phyloP scores from a whole-genome alignment of 1,140 invertebrate species.

The Diorhabda elongata region DNA sequence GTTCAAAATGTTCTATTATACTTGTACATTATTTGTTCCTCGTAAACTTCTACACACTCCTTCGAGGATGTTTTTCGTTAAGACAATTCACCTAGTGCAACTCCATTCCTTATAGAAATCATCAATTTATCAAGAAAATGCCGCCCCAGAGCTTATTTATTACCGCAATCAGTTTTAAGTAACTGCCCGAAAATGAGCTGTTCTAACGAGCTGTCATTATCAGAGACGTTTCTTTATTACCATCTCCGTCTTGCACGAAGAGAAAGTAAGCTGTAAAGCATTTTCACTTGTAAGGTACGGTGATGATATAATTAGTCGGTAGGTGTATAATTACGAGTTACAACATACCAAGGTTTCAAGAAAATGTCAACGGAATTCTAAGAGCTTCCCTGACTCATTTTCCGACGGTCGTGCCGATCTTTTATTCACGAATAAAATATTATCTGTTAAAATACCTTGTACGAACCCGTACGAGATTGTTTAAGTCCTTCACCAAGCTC shows the following conservation, averaged over 20 bases:
- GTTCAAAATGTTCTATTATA: no score
- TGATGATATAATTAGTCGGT: not conserved
- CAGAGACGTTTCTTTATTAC: constrained; percentile 9
- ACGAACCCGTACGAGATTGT: no score
- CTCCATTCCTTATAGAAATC: constrained; percentile 15
- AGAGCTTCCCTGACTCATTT: not conserved
- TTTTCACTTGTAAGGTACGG: not conserved
- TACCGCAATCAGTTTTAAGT: constrained; percentile 13
- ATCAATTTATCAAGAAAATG: constrained; percentile 11
- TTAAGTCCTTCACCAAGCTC: no score
- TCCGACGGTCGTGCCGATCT: not conserved
- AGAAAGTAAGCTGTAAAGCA: not conserved
- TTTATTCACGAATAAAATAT: no score
- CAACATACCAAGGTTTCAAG: not conserved
- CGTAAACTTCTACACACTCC: not conserved
- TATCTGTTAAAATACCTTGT: no score
- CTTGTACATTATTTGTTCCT: no score
- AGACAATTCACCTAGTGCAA: not conserved
- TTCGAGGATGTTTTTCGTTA: not conserved
- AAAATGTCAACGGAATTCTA: not conserved
- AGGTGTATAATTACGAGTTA: constrained; percentile 2
- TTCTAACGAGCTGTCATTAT: constrained; percentile 16
- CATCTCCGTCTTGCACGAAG: not conserved
- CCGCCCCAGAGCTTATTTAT: constrained; percentile 6
- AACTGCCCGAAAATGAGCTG: constrained; percentile 14